Evolutionary conservation across 2,797 vertebrate genomes (phyloP).

Genomic region (Oophaga sylvatica): DNA sequence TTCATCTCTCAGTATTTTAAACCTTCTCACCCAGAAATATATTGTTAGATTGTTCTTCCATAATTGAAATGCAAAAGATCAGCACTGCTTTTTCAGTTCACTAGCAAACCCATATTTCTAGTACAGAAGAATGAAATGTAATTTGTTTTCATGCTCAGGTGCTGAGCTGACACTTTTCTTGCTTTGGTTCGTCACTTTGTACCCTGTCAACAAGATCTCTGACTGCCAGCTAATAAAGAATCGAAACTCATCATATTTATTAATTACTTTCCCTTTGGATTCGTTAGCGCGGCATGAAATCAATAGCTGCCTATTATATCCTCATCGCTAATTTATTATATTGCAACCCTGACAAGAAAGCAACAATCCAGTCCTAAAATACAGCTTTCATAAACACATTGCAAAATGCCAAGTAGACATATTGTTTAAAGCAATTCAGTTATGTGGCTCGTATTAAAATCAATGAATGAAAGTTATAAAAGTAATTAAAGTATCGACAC

Average conservation of each 20-base stretch:
- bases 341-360: constrained; percentile 44
- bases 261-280: constrained; percentile 52
- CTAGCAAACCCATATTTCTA: neutral
- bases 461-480: neutral
- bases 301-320: constrained; percentile 28
- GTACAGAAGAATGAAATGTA: neutral
- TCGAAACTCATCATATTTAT: constrained; percentile 50
- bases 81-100: neutral
- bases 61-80: constrained; percentile 16
- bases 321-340: constrained; percentile 41
- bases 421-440: neutral
- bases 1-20: neutral
- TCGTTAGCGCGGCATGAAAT: constrained; percentile 53
- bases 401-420: neutral
- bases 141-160: constrained; percentile 7
- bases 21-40: neutral
- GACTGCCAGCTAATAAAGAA: constrained; percentile 60
- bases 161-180: neutral
- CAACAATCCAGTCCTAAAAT: constrained; percentile 8
- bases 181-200: constrained; percentile 40
- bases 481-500: neutral
- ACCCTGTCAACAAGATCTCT: constrained; percentile 53
- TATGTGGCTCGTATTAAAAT: neutral
- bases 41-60: neutral
- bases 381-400: neutral